phyloP scores from a whole-genome alignment of 2,797 vertebrate species.

The Orientallactaga sibirica region DNA sequence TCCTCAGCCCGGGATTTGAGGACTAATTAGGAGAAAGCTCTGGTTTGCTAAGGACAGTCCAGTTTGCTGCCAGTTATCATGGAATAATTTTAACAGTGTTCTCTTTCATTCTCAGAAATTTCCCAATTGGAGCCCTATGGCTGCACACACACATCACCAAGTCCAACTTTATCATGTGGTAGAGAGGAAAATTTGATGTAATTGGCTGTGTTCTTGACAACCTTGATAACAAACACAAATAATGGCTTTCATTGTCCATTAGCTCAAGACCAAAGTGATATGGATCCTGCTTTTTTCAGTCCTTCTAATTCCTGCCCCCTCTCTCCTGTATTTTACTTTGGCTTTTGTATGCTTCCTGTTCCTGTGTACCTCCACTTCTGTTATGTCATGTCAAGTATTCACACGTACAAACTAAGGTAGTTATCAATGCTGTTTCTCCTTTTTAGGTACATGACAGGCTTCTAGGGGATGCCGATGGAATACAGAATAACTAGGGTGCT shows the following conservation, averaged over 20 bases:
- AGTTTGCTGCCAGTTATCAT: not conserved
- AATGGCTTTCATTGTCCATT: not conserved
- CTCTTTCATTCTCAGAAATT: conserved; percentile 4
- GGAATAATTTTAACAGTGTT: not conserved
- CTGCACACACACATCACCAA: not conserved
- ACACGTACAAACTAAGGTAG: not conserved
- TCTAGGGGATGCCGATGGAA: not conserved
- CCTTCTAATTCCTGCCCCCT: not conserved
- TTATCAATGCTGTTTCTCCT: not conserved
- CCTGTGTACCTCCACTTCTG: not conserved
- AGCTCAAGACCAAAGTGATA: not conserved
- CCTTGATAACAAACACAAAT: not conserved
- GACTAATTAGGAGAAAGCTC: not conserved
- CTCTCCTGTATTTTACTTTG: not conserved
- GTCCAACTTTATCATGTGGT: not conserved
- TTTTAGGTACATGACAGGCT: not conserved
- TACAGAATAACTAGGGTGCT: not conserved
- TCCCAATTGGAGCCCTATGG: not conserved
- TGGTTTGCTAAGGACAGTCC: not conserved
- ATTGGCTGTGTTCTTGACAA: not conserved
- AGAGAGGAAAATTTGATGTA: not conserved
- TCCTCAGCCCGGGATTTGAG: too few relatives aligned
- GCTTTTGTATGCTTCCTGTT: not conserved
- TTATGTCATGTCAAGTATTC: not conserved
- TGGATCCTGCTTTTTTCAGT: not conserved